A percentile compares a stretch with the other conserved stretches of the same genome.
Conservation (phyloP, 2,113 vertebrate species). For the Eolophus roseicapilla region DNA sequence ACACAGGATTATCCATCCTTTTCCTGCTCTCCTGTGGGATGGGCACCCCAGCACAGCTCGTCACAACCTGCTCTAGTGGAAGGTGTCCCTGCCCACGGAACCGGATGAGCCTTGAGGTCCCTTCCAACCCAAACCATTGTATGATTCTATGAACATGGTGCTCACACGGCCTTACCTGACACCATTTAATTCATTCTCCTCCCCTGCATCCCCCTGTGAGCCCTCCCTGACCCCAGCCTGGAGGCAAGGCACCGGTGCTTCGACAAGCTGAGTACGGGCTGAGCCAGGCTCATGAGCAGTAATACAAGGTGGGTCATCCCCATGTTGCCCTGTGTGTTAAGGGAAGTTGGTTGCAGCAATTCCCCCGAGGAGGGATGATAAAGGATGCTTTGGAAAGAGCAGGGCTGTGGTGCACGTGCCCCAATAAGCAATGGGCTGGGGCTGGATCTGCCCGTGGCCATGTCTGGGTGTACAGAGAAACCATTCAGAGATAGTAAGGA, state of each 20-base stretch:
- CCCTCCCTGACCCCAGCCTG: neutral
- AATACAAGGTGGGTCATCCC: neutral
- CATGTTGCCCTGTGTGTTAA: fast-evolving
- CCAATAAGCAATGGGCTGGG: neutral
- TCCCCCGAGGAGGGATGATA: neutral
- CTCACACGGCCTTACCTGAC: neutral
- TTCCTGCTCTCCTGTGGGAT: fast-evolving
- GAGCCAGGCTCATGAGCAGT: neutral
- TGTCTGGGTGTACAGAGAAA: neutral
- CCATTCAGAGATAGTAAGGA: neutral
- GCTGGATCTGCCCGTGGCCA: neutral
- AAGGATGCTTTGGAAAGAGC: neutral
- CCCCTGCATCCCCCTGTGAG: neutral
- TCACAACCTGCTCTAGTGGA: neutral
- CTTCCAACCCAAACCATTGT: neutral
- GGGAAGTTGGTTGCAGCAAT: neutral
- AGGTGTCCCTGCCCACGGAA: neutral
- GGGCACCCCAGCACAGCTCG: neutral
- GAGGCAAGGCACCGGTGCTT: neutral
- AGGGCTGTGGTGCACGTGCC: neutral
- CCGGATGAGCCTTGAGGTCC: neutral
- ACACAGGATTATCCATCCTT: neutral
- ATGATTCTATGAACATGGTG: neutral
- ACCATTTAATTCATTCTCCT: neutral
- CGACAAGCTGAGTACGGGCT: fast-evolving